A percentile compares a stretch with the other conserved stretches of the same genome.
phyloP scores from a whole-genome alignment of 2,888 invertebrate genomes.

The Coelinius sp. region DNA sequence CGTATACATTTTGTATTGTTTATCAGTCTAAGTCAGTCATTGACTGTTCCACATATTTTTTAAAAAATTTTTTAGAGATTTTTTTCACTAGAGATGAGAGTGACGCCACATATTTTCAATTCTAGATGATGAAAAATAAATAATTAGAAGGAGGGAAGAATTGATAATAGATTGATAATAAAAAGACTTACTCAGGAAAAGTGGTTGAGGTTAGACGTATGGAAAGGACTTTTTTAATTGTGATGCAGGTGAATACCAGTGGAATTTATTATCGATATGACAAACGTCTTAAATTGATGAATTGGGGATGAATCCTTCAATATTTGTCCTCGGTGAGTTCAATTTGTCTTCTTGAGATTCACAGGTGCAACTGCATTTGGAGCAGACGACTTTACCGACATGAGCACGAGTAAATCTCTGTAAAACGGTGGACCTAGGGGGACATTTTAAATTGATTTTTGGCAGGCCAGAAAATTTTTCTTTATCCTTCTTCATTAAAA shows the following conservation, averaged over 20 bases:
- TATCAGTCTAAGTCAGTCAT: not conserved
- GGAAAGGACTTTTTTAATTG: not conserved
- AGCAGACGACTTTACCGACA: too few relatives aligned
- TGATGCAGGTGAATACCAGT: not conserved
- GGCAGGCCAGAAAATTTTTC: too few relatives aligned
- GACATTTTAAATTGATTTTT: too few relatives aligned
- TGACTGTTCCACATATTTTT: not conserved
- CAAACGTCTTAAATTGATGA: not conserved
- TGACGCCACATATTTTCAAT: too few relatives aligned
- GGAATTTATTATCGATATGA: not conserved
- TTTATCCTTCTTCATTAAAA: too few relatives aligned
- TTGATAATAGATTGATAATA: not conserved
- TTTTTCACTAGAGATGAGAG: not conserved
- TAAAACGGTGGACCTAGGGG: too few relatives aligned
- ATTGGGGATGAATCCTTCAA: not conserved
- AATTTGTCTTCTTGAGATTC: not conserved
- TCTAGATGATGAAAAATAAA: too few relatives aligned
- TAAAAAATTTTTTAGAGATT: not conserved
- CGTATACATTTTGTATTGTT: conserved; percentile 49
- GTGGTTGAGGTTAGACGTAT: not conserved
- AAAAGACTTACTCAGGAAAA: not conserved
- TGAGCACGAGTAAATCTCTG: too few relatives aligned
- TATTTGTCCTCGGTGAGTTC: not conserved
- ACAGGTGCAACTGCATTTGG: too few relatives aligned
- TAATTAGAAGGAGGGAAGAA: too few relatives aligned